Percentiles rank a stretch among this genome's conserved stretches.
Evolutionary conservation across 2,888 invertebrate genomes (phyloP).

Genomic region (Podotricha telesiphe): DNA sequence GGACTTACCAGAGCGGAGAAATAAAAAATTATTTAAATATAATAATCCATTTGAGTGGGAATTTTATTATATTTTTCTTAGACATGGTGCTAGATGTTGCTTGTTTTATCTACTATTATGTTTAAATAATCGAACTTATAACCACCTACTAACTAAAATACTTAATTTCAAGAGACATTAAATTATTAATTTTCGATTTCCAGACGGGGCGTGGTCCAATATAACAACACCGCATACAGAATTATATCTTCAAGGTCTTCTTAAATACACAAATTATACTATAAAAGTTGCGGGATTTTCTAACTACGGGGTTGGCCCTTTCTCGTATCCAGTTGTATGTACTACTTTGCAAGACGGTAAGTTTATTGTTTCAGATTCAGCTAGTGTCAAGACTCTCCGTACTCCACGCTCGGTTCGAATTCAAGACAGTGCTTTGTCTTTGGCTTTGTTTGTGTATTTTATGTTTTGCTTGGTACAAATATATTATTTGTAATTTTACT

Average conservation of each 20-base stretch:
- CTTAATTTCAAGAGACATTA: background rate
- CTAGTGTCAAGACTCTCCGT: too few relatives aligned
- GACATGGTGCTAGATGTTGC: too few relatives aligned
- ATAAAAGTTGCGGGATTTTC: conserved; percentile 93
- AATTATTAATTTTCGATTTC: conserved; percentile 36
- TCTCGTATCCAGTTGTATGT: conserved; percentile 89
- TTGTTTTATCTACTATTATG: background rate
- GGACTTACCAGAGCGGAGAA: too few relatives aligned
- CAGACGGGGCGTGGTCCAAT: conserved; percentile 74
- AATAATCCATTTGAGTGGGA: too few relatives aligned
- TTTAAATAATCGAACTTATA: background rate
- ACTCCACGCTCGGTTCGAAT: too few relatives aligned
- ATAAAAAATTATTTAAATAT: too few relatives aligned
- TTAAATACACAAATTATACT: conserved; percentile 94
- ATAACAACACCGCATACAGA: conserved; percentile 88
- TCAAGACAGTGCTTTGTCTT: too few relatives aligned
- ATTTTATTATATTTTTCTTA: too few relatives aligned
- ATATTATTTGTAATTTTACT: too few relatives aligned
- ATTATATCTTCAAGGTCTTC: conserved; percentile 89
- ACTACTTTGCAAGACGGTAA: conserved; percentile 93
- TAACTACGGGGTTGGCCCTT: conserved; percentile 91
- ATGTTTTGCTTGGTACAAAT: too few relatives aligned
- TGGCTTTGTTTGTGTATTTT: too few relatives aligned
- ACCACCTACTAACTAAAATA: too few relatives aligned
- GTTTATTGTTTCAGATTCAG: conserved; percentile 24